Evolutionary conservation across 2,888 invertebrate species (phyloP), one percentile per base, ranked within the genome.

Genomic region (Arctia plantaginis): DNA sequence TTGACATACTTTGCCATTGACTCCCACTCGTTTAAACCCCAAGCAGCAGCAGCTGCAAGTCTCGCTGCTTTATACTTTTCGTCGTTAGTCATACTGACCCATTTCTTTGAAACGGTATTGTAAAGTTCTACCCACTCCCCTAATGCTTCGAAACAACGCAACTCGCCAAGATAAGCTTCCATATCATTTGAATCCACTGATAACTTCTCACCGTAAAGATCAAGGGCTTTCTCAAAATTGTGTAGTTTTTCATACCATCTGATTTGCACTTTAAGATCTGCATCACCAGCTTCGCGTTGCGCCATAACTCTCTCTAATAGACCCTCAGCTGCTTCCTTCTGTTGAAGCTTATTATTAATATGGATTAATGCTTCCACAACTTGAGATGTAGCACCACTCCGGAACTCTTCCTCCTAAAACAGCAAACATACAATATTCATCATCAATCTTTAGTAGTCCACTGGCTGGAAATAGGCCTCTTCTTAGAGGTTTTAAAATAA

Each of bases 161-260:
- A 98, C 90, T 99, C 98, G 0, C 99, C 99, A 39, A 99, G 95
- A 44, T 97, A 97, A 0, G 98, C 97, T 72, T 99, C 99, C 75
- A 98, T 96, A 87, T 98, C 98, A 15, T 96, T 94, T 0, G 96
- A 94, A 80, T 97, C 97, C 0, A 93, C 94, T 13, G 96, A 95
- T 66, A 98, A 93, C 87, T 98, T 98, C 71, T 97, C 97, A 69
- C 97, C 97, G 87, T 99, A 99, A 0, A 99, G 97, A 78, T 97
- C 97, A 65, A 99, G 94, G 0, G 99, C 99, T 89, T 98, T 98
- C 86, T 99, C 99, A 99, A 99, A 99, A 90, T 99, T 99, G 93
- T 99, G 99, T 1, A 99, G 95, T 92, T 99, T 99, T 91, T 99
- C 99, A 91, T 99, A 99, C 99, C 99, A 99, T 13, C 99, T 96